These are phyloP conservation scores for Petrocephalus schoutedeni DNA, from an alignment of 2,797 vertebrate genomes.

Conservation along the genomic window DNA sequence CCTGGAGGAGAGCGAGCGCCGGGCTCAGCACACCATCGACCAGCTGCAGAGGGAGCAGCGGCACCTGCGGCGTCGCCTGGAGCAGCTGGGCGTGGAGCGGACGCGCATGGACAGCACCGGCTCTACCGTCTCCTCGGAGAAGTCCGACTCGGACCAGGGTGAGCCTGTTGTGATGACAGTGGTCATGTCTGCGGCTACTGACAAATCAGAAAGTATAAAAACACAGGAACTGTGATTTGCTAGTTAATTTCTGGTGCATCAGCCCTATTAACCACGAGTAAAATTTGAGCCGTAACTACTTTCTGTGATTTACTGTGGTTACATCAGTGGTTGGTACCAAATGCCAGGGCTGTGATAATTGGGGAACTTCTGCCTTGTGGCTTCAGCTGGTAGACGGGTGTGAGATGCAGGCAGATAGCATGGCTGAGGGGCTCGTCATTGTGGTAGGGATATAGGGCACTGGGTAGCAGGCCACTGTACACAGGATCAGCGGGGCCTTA, in stretches of 20 bases:
- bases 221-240: not conserved
- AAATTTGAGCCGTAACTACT: not conserved
- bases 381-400: too few species aligned
- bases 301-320: not conserved
- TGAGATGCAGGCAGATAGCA: too few species aligned
- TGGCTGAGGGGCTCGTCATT: too few species aligned
- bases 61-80: slow-evolving; percentile 84
- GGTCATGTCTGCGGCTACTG: not conserved
- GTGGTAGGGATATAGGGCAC: too few species aligned
- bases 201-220: not conserved
- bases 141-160: slow-evolving; percentile 88
- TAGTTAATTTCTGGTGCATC: not conserved
- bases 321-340: too few species aligned
- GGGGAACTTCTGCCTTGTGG: too few species aligned
- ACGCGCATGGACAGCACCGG: slow-evolving; percentile 82
- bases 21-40: slow-evolving; percentile 81
- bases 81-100: slow-evolving; percentile 85
- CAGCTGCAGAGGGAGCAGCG: slow-evolving; percentile 88
- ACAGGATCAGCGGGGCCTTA: not conserved
- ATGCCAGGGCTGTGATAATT: too few species aligned
- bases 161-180: not conserved
- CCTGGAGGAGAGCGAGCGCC: slow-evolving; percentile 83
- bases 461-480: not conserved
- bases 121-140: slow-evolving; percentile 75
- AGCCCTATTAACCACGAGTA: not conserved